phyloP scores from a whole-genome alignment of 92 coral and sea anemone genomes.

The Actinostola sp. region DNA sequence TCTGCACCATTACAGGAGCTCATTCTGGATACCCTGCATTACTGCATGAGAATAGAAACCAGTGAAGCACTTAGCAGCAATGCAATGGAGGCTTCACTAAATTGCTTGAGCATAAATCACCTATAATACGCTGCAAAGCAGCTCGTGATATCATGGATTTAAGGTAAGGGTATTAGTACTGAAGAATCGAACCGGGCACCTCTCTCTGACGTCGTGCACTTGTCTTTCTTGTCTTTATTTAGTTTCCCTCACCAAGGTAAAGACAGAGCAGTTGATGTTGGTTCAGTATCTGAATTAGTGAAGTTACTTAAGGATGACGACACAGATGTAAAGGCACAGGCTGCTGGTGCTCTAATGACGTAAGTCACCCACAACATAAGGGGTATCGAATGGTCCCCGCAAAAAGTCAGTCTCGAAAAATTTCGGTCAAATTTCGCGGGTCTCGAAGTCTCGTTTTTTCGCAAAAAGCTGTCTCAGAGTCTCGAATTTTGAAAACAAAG shows the following conservation, averaged over 20 bases:
- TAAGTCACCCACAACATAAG: no score
- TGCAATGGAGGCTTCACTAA: constrained; percentile 96
- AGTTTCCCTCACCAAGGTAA: constrained; percentile 97
- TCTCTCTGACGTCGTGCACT: background rate
- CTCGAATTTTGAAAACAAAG: no score
- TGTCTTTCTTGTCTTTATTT: background rate
- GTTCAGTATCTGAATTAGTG: constrained; percentile 76
- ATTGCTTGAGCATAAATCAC: constrained; percentile 69
- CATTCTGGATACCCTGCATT: constrained; percentile 88
- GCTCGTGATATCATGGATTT: constrained; percentile 98
- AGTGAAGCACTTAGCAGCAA: constrained; percentile 78
- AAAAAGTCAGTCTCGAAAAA: no score
- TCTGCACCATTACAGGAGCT: constrained; percentile 57
- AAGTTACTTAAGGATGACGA: constrained; percentile 71
- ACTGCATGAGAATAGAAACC: constrained; percentile 95
- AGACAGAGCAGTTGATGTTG: constrained; percentile 91
- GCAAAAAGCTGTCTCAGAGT: no score
- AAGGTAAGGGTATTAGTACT: constrained; percentile 65
- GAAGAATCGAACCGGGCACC: background rate
- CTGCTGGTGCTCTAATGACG: constrained; percentile 97
- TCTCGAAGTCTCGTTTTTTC: no score
- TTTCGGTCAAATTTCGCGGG: no score
- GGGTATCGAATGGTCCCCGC: no score
- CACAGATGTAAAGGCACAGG: constrained; percentile 83
- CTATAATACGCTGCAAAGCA: constrained; percentile 81